phyloP scores from a whole-genome alignment of 1,140 invertebrate species.

The Microvelia longipes region DNA sequence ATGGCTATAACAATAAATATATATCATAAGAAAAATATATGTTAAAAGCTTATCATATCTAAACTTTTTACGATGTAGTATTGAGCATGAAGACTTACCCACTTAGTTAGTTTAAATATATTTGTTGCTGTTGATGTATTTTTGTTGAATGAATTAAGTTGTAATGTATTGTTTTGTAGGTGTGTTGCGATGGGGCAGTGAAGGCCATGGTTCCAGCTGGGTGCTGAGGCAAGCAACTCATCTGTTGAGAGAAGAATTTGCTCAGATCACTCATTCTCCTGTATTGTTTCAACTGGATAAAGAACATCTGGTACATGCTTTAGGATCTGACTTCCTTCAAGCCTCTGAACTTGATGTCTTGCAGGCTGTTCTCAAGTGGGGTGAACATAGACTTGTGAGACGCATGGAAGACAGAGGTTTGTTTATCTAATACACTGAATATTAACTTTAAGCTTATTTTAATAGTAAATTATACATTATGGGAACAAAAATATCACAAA shows the following conservation, averaged over 20 bases:
- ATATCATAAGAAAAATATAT: too few species aligned
- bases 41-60: too few species aligned
- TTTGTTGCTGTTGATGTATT: too few species aligned
- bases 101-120: too few species aligned
- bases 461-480: constrained; percentile 7
- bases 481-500: constrained; percentile 4
- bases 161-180: constrained; percentile 8
- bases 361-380: constrained; percentile 78
- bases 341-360: constrained; percentile 78
- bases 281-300: constrained; percentile 69
- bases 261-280: constrained; percentile 48
- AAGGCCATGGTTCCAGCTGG: constrained; percentile 82
- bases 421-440: constrained; percentile 2
- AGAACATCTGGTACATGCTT: constrained; percentile 56
- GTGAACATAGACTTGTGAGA: constrained; percentile 64
- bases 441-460: constrained; percentile 3
- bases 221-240: constrained; percentile 48
- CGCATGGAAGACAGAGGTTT: constrained; percentile 65
- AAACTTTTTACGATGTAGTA: too few species aligned
- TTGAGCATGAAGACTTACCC: too few species aligned
- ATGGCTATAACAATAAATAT: too few species aligned
- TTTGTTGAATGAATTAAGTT: too few species aligned
- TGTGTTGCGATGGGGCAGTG: constrained; percentile 54
- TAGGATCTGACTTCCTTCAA: constrained; percentile 80
- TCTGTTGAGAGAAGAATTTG: constrained; percentile 66